A percentile compares a stretch with the other conserved stretches of the same genome.
These are phyloP conservation scores for Pyxicephalus adspersus DNA, from an alignment of 2,113 vertebrate genomes.

Conservation along the genomic window DNA sequence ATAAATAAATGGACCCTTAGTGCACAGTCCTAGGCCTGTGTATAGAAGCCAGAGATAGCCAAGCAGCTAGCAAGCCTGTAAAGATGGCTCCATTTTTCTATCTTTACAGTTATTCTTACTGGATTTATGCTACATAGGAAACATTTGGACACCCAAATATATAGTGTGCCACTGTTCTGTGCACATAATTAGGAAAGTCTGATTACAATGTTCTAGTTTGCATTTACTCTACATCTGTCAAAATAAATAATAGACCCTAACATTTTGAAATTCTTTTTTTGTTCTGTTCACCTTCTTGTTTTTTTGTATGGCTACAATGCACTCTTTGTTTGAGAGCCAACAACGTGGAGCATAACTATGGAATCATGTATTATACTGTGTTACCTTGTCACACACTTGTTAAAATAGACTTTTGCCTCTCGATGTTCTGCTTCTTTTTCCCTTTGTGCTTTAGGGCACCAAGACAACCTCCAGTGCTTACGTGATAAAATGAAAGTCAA, in stretches of 20 bases:
- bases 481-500: background rate
- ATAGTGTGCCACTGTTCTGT: too few relatives aligned
- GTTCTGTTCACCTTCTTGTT: background rate
- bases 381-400: background rate
- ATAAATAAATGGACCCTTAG: too few relatives aligned
- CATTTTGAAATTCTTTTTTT: background rate
- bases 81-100: too few relatives aligned
- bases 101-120: background rate
- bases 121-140: too few relatives aligned
- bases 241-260: background rate
- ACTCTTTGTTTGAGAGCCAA: background rate
- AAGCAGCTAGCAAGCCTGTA: too few relatives aligned
- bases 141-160: too few relatives aligned
- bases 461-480: constrained; percentile 14
- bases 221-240: background rate
- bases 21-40: too few relatives aligned
- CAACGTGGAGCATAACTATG: background rate
- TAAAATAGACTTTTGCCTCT: background rate
- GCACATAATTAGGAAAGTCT: too few relatives aligned
- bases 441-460: background rate
- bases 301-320: background rate
- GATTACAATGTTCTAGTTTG: background rate
- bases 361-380: background rate
- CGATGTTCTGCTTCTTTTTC: background rate
- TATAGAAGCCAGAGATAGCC: too few relatives aligned